Base-by-base conservation (phyloP, 2,113 vertebrate genomes). In the Butorides virescens region DNA sequence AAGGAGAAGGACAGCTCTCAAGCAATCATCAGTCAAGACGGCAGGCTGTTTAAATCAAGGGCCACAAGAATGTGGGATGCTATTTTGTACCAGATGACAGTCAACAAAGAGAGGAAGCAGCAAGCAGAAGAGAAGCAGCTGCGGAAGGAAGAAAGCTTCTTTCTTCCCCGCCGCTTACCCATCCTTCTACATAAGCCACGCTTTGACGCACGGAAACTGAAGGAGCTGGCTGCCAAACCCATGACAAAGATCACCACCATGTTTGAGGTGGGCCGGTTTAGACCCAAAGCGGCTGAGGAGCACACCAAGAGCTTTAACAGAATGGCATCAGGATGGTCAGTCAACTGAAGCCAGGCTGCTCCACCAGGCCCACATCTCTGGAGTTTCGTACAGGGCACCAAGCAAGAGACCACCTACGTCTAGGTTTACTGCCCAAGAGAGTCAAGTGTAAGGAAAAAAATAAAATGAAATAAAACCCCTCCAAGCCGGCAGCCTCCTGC, bases 1-100 rank as follows among this genome's bases (percentile, higher is more conserved):
- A 83, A 88, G 42, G 95, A 52, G 30, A 70, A 86, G 56, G 77
- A 44, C 5, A 11, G 25, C 7, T 15, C 68, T 22, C 94, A 65
- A 14, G 21, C 37, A 2, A 6, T 21, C 19, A 18, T 5, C 37
- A 77, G 87, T 72, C 95, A 98, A 90, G 98, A 98, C 74, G 79
- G 20, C 34, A 88, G 2, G 61, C 63, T 11, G 49, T 97, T 78
- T 93, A 97, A 79, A 96, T 98, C 98, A 4, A 98, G 97, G 59
- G 98, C 98, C 14, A 96, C 97, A 30, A 99, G 98, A 74, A 99
- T 99, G 98, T 99, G 99, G 99, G 99, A 99, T 8, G 99, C 99
- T 3, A 98, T 99, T 63, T 98, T 99, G 39, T 99, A 99, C 88
- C 99, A 99, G 56, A 97, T 99, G 98, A 98, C 99, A 5, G 97